Evolutionary conservation across 2,113 vertebrate genomes (phyloP).

Genomic region (Fulmarus glacialis): DNA sequence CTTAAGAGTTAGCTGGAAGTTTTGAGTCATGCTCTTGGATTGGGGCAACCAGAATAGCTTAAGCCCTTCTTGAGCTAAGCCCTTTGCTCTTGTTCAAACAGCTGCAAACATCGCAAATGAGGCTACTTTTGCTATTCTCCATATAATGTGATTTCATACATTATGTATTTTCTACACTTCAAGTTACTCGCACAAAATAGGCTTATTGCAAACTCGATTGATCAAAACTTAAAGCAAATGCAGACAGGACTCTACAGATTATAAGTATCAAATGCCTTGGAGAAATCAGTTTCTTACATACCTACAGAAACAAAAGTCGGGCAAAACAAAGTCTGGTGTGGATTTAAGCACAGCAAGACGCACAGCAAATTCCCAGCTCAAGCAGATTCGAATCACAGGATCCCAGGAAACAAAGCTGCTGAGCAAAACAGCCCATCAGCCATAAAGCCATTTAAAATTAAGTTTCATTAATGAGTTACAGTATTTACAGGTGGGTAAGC

Average conservation of each 20-base stretch:
- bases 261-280: neutral
- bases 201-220: rapidly evolving
- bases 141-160: neutral
- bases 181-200: neutral
- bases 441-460: neutral
- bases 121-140: neutral
- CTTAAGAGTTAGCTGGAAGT: neutral
- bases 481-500: neutral
- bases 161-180: neutral
- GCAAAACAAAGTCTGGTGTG: neutral
- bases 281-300: neutral
- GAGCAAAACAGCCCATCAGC: neutral
- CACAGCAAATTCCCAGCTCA: neutral
- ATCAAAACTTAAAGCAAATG: neutral
- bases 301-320: neutral
- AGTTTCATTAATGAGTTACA: neutral
- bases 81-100: neutral
- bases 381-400: neutral
- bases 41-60: neutral
- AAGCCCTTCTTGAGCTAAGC: neutral
- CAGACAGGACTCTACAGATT: neutral
- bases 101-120: neutral
- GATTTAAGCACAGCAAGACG: neutral
- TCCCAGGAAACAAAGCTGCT: neutral
- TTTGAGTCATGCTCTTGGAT: neutral